Evolutionary conservation across 2,113 vertebrate species (phyloP).

Genomic region (Ictalurus punctatus): DNA sequence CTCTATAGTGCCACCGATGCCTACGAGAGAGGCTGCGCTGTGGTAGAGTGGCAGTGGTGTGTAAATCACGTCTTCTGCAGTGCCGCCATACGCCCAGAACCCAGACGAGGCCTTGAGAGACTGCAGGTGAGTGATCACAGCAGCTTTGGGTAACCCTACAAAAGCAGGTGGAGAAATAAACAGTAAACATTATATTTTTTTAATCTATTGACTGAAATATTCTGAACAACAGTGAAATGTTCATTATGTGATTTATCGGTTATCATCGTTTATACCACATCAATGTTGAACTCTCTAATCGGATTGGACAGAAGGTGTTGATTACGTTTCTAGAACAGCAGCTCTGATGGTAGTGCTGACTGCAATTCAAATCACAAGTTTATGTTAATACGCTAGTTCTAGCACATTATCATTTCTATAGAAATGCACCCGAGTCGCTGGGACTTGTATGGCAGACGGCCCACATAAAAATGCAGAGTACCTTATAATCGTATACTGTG

Average conservation of each 20-base stretch:
- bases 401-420: not conserved
- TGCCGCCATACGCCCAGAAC: conserved; percentile 82
- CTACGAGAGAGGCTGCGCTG: conserved; percentile 85
- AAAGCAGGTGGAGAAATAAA: conserved; percentile 30
- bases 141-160: conserved; percentile 90
- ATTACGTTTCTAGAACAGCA: not conserved
- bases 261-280: not conserved
- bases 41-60: conserved; percentile 90
- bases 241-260: not conserved
- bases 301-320: not conserved
- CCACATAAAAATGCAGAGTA: not conserved
- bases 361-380: not conserved
- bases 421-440: not conserved
- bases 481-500: not conserved
- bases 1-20: conserved; percentile 87
- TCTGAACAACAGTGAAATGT: not conserved
- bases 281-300: not conserved
- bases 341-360: not conserved
- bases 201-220: not conserved
- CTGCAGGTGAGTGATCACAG: conserved; percentile 85
- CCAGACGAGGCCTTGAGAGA: conserved; percentile 79
- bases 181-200: not conserved
- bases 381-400: not conserved
- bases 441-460: not conserved
- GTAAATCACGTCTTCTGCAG: conserved; percentile 81